Evolutionary conservation across 2,888 invertebrate genomes (phyloP), one percentile per base, ranked within the genome.

Genomic region (Vesta saturnalis): DNA sequence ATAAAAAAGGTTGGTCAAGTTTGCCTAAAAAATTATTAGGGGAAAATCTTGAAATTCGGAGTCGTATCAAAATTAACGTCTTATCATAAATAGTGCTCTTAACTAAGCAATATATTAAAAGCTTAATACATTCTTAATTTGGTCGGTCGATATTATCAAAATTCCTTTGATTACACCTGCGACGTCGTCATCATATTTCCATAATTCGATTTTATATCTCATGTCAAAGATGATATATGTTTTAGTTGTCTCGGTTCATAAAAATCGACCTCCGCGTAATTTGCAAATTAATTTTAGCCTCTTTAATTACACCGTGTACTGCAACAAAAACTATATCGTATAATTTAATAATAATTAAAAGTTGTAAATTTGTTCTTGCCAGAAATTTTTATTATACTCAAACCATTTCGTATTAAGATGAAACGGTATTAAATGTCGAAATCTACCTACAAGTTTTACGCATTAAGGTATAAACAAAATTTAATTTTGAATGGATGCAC

Each of bases 1-100:
- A 81, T 77, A 80, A 81, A 82, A 80, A 81, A 80, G 80, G 81
- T 67, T 72, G 81, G 77, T 65, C 79, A 69, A 73, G 55, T 66
- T 70, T 70, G 52, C 49, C 56, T 43, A 64, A 49, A 64, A 67
- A 67, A 4, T 6, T 10, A n/a, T 4, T 10, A n/a, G 14, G 14
- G 23, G 23, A 23, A 8, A 23, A 23, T 3, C 23, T 23, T 23
- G 3, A 23, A 23, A 5, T 23, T 23, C 8, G 23, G 23, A 3
- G 8, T 23, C 39, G 8, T n/a, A 2, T 49, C 15, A 14, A n/a
- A n/a, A 14, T 49, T 54, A 10, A 19, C 66, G 60, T 47, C 60
- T 64, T 57, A 43, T 35, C 22, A 56, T 22, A 60, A 60, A 56
- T 57, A 56, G 64, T 61, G 69, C 18, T 49, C 60, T 21, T 58